Evolutionary conservation across 2,113 vertebrate genomes (phyloP).

Genomic region (Ceratotherium simum): DNA sequence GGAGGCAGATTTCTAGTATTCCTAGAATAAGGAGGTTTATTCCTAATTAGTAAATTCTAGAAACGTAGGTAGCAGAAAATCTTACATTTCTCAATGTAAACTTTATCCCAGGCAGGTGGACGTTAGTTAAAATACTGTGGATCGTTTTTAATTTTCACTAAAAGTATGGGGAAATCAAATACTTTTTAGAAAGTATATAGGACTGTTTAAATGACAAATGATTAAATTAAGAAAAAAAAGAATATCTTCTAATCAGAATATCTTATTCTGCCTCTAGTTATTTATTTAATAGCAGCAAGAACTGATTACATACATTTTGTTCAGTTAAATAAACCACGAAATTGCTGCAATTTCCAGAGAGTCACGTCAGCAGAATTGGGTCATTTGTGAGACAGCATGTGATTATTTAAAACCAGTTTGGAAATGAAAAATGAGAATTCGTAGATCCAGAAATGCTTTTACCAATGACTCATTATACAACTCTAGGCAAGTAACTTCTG

Average conservation of each 20-base stretch:
- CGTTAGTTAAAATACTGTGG: background rate
- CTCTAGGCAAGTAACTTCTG: background rate
- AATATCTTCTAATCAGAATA: background rate
- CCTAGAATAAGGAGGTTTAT: background rate
- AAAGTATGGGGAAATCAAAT: background rate
- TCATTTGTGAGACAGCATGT: background rate
- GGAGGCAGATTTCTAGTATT: background rate
- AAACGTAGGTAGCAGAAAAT: background rate
- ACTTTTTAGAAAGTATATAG: background rate
- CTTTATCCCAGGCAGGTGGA: background rate
- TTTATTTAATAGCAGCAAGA: conserved; percentile 15
- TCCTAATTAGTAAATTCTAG: conserved; percentile 25
- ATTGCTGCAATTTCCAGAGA: conserved; percentile 26
- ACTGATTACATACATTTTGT: background rate
- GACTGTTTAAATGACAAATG: background rate
- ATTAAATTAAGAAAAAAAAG: background rate
- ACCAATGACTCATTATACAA: background rate
- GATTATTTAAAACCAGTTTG: conserved; percentile 26
- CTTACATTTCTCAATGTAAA: background rate
- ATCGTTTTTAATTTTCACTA: conserved; percentile 15
- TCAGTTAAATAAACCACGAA: conserved; percentile 54
- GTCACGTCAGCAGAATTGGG: background rate
- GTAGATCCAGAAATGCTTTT: background rate
- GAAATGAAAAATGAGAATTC: conserved; percentile 43
- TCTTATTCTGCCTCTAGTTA: background rate